phyloP scores from a whole-genome alignment of 2,888 invertebrate genomes.

The Drosophila mimetica region DNA sequence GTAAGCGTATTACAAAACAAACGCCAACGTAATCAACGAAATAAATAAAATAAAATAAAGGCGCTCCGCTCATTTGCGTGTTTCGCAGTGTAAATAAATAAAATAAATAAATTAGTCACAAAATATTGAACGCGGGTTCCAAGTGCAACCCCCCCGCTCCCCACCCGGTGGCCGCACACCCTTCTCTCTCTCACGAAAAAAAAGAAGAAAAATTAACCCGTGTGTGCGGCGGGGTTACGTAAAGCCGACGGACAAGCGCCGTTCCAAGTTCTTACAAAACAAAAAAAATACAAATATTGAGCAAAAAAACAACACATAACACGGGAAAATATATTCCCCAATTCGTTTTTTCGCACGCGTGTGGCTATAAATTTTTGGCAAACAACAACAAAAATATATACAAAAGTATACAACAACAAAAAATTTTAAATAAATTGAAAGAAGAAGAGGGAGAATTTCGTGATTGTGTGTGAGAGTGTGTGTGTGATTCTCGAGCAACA shows the following conservation, averaged over 20 bases:
- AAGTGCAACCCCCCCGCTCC: conserved; percentile 1
- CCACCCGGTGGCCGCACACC: conserved; percentile 26
- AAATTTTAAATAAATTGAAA: conserved; percentile 24
- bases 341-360: conserved; percentile 66
- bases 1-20: conserved; percentile 76
- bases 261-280: conserved; percentile 76
- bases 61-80: conserved; percentile 19
- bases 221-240: conserved; percentile 69
- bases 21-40: conserved; percentile 46
- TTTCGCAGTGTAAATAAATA: conserved; percentile 15
- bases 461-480: conserved; percentile 26
- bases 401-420: conserved; percentile 12
- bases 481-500: conserved; percentile 38
- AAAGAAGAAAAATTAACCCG: conserved; percentile 46
- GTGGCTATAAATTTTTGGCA: conserved; percentile 75
- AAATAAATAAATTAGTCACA: conserved; percentile 15
- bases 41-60: conserved; percentile 14
- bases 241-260: conserved; percentile 61
- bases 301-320: conserved; percentile 41
- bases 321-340: conserved; percentile 56
- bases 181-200: background rate
- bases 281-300: conserved; percentile 38
- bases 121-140: conserved; percentile 9
- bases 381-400: conserved; percentile 28
- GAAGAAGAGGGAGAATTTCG: conserved; percentile 42